These are phyloP conservation scores for Chaetogeoica ovagalla DNA, from an alignment of 2,888 invertebrate genomes.

Conservation along the genomic window DNA sequence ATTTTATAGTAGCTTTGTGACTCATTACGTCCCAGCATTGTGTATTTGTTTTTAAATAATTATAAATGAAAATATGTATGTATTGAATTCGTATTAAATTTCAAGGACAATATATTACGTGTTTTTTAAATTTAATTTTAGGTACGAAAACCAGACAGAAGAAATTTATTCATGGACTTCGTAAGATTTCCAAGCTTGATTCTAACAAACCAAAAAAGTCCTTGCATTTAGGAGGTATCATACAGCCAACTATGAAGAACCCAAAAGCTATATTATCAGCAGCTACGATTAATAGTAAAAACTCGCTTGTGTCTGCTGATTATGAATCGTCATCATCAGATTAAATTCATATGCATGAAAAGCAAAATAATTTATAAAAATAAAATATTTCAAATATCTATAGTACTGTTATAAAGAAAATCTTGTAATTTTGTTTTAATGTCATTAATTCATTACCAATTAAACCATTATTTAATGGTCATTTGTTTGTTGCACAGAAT, in stretches of 20 bases:
- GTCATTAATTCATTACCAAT: too few species aligned
- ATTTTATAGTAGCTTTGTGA: too few species aligned
- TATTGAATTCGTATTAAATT: not conserved
- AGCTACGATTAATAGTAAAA: not conserved
- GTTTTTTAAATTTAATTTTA: not conserved
- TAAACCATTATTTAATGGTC: too few species aligned
- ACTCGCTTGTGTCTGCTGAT: slow-evolving; percentile 55
- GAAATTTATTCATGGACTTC: slow-evolving; percentile 37
- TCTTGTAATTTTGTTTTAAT: too few species aligned
- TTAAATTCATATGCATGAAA: not conserved
- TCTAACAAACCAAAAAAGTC: slow-evolving; percentile 15
- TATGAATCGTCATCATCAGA: slow-evolving; percentile 54
- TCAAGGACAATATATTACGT: not conserved
- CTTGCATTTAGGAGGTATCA: slow-evolving; percentile 19
- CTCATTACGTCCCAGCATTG: too few species aligned
- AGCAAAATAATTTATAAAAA: too few species aligned
- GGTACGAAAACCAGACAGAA: slow-evolving; percentile 42
- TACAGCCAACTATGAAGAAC: not conserved
- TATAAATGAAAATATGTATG: not conserved
- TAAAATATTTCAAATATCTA: too few species aligned
- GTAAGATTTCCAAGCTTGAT: slow-evolving; percentile 22
- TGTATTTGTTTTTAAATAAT: too few species aligned
- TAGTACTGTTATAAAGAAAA: too few species aligned
- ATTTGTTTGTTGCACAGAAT: too few species aligned
- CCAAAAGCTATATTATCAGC: slow-evolving; percentile 10